Evolutionary conservation across 1,140 invertebrate species (phyloP).

Genomic region (Trachymyrmex cornetzi): DNA sequence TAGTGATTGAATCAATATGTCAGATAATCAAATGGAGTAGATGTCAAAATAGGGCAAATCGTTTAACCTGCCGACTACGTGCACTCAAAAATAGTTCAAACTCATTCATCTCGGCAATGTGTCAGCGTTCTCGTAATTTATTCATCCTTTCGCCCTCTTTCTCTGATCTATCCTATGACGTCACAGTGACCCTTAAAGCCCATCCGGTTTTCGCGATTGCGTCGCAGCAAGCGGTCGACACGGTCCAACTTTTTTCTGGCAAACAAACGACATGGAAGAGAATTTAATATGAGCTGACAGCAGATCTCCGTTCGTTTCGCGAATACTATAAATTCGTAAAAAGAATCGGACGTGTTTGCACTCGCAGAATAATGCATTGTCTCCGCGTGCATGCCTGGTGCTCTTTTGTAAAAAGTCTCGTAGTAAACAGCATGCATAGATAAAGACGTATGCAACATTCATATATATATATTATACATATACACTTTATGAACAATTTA

Average conservation of each 20-base stretch:
- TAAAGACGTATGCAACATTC: not conserved
- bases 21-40: not conserved
- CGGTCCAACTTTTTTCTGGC: conserved; percentile 37
- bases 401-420: not conserved
- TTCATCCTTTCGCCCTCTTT: conserved; percentile 52
- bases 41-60: not conserved
- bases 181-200: conserved; percentile 45
- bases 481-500: not conserved
- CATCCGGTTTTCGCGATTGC: conserved; percentile 22
- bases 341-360: conserved; percentile 47
- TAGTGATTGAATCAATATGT: conserved; percentile 1
- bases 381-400: not conserved
- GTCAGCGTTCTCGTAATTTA: conserved; percentile 61
- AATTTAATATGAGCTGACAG: conserved; percentile 59
- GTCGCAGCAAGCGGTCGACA: conserved; percentile 21
- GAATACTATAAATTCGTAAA: conserved; percentile 49
- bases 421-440: conserved; percentile 3
- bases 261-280: conserved; percentile 60
- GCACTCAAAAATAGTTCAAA: conserved; percentile 33
- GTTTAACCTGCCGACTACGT: conserved; percentile 11
- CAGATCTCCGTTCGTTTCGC: conserved; percentile 43
- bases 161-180: conserved; percentile 48
- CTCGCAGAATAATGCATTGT: conserved; percentile 50
- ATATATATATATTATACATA: not conserved
- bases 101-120: conserved; percentile 4